Percentiles rank a stretch among this genome's conserved stretches.
These are phyloP conservation scores for Operophtera brumata DNA, from an alignment of 2,888 invertebrate species.

Conservation along the genomic window DNA sequence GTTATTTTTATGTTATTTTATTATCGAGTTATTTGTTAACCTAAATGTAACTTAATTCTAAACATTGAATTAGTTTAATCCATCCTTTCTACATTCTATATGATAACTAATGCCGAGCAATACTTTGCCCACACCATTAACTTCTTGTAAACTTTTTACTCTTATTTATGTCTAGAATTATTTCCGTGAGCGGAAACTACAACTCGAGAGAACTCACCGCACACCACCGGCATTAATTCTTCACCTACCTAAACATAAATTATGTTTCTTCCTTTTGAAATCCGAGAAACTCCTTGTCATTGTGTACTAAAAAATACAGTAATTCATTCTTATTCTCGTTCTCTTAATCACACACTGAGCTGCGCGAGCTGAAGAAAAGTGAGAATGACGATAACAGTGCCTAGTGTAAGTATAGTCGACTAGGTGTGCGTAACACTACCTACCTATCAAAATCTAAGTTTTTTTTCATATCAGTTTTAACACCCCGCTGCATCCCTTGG, in stretches of 20 bases:
- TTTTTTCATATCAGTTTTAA: no score
- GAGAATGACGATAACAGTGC: no score
- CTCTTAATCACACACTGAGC: no score
- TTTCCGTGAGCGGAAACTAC: slow-evolving; percentile 26
- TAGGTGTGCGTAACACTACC: no score
- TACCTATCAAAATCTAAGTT: no score
- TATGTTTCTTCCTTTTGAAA: slow-evolving; percentile 32
- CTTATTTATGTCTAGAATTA: slow-evolving; percentile 38
- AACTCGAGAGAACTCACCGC: slow-evolving; percentile 20
- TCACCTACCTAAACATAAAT: slow-evolving; percentile 35
- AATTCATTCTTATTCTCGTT: neutral
- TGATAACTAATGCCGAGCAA: slow-evolving; percentile 12
- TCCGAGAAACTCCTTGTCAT: slow-evolving; percentile 12
- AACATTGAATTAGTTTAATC: neutral
- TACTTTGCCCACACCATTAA: slow-evolving; percentile 13
- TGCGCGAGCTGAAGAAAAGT: no score
- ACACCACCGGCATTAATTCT: slow-evolving; percentile 30
- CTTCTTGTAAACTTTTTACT: slow-evolving; percentile 31
- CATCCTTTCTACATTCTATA: neutral
- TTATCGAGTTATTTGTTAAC: no score
- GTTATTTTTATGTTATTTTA: no score
- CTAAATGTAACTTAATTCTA: neutral
- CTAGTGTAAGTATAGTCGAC: no score
- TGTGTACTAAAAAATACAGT: neutral
- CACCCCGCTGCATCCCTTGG: no score